phyloP scores from a whole-genome alignment of 35 echinoderm and acorn worm species.

The Apostichopus parvimensis region DNA sequence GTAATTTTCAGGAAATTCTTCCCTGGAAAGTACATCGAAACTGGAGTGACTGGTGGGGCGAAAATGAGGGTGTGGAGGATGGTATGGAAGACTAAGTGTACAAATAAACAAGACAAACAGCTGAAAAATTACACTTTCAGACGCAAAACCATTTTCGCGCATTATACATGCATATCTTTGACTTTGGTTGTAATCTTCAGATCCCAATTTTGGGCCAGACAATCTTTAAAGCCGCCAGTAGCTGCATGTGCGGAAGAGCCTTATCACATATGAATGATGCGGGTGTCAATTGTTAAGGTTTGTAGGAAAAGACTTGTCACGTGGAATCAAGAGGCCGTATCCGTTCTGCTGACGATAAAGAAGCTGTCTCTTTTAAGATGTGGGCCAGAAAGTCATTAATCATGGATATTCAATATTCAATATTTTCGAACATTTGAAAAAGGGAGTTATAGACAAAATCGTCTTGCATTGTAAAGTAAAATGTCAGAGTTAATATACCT shows the following conservation, averaged over 20 bases:
- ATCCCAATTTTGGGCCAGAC: not conserved
- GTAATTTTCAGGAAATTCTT: too few relatives aligned
- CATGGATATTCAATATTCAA: not conserved
- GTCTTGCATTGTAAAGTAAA: not conserved
- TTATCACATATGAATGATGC: not conserved
- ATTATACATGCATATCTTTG: not conserved
- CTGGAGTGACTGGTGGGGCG: too few relatives aligned
- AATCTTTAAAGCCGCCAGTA: not conserved
- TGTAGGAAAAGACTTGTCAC: not conserved
- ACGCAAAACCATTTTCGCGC: too few relatives aligned
- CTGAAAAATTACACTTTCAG: too few relatives aligned
- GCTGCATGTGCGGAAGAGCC: not conserved
- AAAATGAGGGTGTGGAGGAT: not conserved
- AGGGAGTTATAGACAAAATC: not conserved
- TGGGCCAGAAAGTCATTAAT: conserved; percentile 7
- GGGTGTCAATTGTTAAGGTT: not conserved
- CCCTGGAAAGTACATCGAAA: too few relatives aligned
- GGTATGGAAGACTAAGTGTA: not conserved
- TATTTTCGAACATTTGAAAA: not conserved
- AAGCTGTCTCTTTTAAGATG: conserved; percentile 8
- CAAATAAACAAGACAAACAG: too few relatives aligned
- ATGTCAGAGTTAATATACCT: conserved; percentile 17
- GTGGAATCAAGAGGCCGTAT: not conserved
- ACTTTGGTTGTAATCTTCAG: not conserved
- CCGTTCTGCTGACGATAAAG: not conserved